Evolutionary conservation across 2,797 vertebrate genomes (phyloP).

Genomic region (Pangasius krempfi): DNA sequence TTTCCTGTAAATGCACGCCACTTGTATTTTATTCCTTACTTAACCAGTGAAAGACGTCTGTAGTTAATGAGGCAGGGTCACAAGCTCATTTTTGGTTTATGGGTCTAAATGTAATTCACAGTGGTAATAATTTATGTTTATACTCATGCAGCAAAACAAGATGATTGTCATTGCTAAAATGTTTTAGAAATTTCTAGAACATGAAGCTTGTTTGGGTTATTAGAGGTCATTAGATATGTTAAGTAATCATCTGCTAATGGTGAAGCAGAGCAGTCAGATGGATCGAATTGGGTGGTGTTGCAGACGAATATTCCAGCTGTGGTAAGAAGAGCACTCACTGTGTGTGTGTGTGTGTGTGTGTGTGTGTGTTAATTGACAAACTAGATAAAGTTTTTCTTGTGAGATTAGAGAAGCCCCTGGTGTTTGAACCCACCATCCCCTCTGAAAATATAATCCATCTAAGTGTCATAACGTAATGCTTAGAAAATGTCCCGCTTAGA

Average conservation of each 20-base stretch:
- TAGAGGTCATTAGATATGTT: slow-evolving; percentile 3
- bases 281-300: background rate
- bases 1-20: background rate
- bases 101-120: slow-evolving; percentile 1
- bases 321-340: background rate
- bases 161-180: background rate
- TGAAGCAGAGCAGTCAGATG: background rate
- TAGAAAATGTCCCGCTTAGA: background rate
- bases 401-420: background rate
- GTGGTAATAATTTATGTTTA: background rate
- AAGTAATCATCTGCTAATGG: slow-evolving; percentile 15
- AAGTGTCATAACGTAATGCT: background rate
- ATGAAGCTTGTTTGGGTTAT: background rate
- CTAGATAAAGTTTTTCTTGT: background rate
- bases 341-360: background rate
- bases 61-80: slow-evolving; percentile 13
- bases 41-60: background rate
- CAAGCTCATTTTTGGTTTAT: background rate
- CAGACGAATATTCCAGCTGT: slow-evolving; percentile 15
- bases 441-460: background rate
- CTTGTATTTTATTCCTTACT: background rate
- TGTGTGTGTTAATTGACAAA: background rate
- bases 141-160: background rate
- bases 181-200: background rate
- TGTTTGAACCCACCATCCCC: background rate